Conservation (phyloP, 2,888 invertebrate genomes). For the Pyrocoelia pectoralis region DNA sequence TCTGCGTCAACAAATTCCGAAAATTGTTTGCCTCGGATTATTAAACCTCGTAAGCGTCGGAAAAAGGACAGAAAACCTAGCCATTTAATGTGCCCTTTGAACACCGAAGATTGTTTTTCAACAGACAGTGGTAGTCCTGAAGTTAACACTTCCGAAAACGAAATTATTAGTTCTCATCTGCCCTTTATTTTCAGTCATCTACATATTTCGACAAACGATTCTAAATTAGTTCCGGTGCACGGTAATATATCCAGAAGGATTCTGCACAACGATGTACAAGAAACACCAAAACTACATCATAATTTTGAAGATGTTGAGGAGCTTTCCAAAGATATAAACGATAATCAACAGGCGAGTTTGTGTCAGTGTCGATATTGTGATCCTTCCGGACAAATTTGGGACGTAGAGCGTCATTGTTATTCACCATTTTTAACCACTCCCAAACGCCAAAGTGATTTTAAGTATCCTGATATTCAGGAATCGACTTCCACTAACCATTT, state of each 20-base stretch:
- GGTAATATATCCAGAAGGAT: slow-evolving; percentile 7
- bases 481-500: slow-evolving; percentile 32
- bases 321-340: slow-evolving; percentile 51
- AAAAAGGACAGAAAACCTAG: slow-evolving; percentile 88
- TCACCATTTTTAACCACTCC: slow-evolving; percentile 64
- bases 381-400: slow-evolving; percentile 79
- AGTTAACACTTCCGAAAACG: background rate
- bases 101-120: slow-evolving; percentile 50
- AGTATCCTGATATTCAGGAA: slow-evolving; percentile 37
- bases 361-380: slow-evolving; percentile 82
- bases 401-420: slow-evolving; percentile 67
- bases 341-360: slow-evolving; percentile 58
- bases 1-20: slow-evolving; percentile 72
- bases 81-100: slow-evolving; percentile 47
- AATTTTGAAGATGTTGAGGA: slow-evolving; percentile 59
- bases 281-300: slow-evolving; percentile 57
- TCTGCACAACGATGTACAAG: slow-evolving; percentile 36
- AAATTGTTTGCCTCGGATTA: slow-evolving; percentile 84
- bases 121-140: slow-evolving; percentile 52
- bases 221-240: background rate
- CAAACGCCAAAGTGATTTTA: slow-evolving; percentile 26
- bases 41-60: slow-evolving; percentile 87
- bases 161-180: background rate
- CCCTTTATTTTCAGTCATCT: background rate
- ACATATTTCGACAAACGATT: background rate